Base-by-base conservation (phyloP, 2,888 invertebrate species). In the Mesoligia furuncula region DNA sequence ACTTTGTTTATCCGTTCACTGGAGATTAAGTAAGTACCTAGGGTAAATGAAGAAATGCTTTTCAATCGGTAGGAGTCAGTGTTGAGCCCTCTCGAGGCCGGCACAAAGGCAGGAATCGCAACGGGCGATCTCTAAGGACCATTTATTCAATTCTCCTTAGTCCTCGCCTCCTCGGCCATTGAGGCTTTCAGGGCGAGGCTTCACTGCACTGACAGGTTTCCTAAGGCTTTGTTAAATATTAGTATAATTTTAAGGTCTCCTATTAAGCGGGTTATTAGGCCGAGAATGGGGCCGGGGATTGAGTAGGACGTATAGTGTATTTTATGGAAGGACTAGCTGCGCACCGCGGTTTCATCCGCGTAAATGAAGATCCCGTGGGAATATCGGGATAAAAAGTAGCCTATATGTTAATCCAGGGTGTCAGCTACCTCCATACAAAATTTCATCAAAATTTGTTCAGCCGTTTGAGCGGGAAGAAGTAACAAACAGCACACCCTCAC, bases 31-130 rank as follows among this genome's bases (percentile, higher is more conserved):
- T 66, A 65, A 79, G 68, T 36, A 36, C 36, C 36, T 36, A 27
- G 5, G 62, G 39, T 65, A 75, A 78, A 79, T 75, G 51, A 75
- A 79, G 68, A 76, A 84, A 75, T 73, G 73, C 74, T 76, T 81
- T 82, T 79, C 65, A 86, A 85, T 84, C 77, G 72, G 48, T 65
- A 67, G 79, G 57, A 78, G 74, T 78, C 54, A 20, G 27, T 64
- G 66, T 73, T 76, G 70, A 85, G 78, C 62, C 75, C 71, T 78
- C 81, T 87, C 62, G 74, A 78, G 59, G 54, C 61, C 1, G 20
- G 42, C 51, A 85, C 83, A 83, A 86, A 81, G 80, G 64, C 75
- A 68, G 24, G 73, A 67, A 85, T 87, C 78, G 74, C 64, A 73
- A 24, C 75, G 65, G 73, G 65, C 69, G 75, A 81, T 82, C 79